Evolutionary conservation across 2,888 invertebrate species (phyloP), one percentile per base, ranked within the genome.

Genomic region (Leptopilina drosophilae): DNA sequence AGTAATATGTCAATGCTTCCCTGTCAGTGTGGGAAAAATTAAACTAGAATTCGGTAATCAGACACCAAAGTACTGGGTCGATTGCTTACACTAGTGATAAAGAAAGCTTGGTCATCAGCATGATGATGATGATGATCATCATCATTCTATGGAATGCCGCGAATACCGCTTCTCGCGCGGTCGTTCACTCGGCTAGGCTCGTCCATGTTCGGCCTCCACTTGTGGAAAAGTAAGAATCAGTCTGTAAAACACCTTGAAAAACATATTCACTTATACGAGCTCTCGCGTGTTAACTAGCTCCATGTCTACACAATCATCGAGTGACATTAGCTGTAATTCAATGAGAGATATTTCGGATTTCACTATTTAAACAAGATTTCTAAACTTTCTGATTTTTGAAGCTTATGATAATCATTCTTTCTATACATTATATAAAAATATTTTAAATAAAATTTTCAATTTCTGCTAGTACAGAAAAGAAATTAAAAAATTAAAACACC

Each of bases 91-190:
- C 53, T 26, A 73, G 73, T 33, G 56, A 73, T 73, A 73, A 73
- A 73, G 73, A 53, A 73, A 73, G 56, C 73, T 56, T 33, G 56
- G 33, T 73, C 73, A 69, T 69, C 69, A 69, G 53, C 53, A 49
- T 53, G 53, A 15, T 26, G 46, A 65, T 64, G 20, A 64, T 64
- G 46, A 65, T 64, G 20, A 64, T 64, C 64, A 66, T 66, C 73
- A 73, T 73, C 73, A 73, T 73, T 73, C 26, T 53, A 8, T 40
- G 73, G 73, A 73, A 73, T 73, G 73, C 56, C 73, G 73, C 56
- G 73, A 73, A 73, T 73, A 73, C 73, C 73, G 73, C 56, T 56
- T 73, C 56, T 73, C 33, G 53, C 73, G 73, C 73, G 73, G 73
- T 73, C 73, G 73, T 73, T 73, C 73, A 73, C 73, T 73, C 73